phyloP scores from a whole-genome alignment of 2,113 vertebrate genomes.

The Herpailurus yagouaroundi region DNA sequence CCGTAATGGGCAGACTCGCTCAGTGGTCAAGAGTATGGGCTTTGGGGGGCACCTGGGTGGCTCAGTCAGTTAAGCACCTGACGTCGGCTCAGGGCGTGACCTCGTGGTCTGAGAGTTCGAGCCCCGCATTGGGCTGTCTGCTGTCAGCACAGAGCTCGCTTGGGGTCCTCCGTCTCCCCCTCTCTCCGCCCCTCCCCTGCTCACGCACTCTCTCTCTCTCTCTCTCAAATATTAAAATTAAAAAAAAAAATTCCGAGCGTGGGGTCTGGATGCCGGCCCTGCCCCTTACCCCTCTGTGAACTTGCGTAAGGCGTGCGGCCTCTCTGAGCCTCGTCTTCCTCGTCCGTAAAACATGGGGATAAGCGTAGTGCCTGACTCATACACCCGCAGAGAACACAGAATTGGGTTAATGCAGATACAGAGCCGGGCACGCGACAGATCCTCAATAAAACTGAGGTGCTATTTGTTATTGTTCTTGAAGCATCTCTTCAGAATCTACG shows the following conservation, averaged over 20 bases:
- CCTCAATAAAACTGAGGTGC: background rate
- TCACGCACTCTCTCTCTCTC: too few relatives aligned
- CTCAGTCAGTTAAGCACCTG: too few relatives aligned
- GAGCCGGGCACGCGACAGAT: background rate
- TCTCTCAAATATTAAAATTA: too few relatives aligned
- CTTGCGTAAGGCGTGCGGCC: background rate
- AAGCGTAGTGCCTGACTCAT: background rate
- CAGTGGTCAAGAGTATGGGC: background rate
- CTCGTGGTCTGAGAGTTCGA: too few relatives aligned
- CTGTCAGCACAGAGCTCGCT: too few relatives aligned
- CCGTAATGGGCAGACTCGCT: background rate
- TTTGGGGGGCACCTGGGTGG: too few relatives aligned
- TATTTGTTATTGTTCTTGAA: conserved; percentile 27
- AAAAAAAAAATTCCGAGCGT: too few relatives aligned
- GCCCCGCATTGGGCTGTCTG: too few relatives aligned
- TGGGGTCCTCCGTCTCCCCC: too few relatives aligned
- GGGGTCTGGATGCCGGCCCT: background rate
- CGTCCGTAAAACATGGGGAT: background rate
- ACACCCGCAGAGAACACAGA: background rate
- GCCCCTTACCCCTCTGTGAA: background rate
- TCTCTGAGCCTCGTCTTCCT: background rate
- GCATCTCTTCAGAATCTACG: conserved; percentile 40
- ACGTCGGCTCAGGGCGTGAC: too few relatives aligned
- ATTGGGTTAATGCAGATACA: background rate
- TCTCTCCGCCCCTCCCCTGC: too few relatives aligned